A percentile compares a stretch with the other conserved stretches of the same genome.
Evolutionary conservation across 2,797 vertebrate genomes (phyloP).

Genomic region (Gorsachius magnificus): DNA sequence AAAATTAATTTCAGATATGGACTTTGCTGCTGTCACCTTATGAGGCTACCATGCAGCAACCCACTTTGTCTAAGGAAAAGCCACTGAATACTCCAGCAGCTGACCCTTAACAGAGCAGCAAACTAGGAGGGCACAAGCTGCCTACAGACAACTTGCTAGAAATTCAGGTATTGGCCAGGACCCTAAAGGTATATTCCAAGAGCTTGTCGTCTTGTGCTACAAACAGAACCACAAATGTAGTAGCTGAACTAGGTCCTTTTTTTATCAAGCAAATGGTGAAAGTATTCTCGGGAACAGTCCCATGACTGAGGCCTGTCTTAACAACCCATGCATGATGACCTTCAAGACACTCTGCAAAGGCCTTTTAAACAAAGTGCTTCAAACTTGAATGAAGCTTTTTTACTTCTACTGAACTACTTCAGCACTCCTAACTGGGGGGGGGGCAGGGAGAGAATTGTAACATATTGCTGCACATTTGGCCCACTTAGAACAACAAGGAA

Average conservation of each 20-base stretch:
- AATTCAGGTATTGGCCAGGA: neutral
- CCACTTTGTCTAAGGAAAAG: neutral
- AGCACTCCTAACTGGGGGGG: neutral
- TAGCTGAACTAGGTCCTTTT: constrained; percentile 21
- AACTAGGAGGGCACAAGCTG: neutral
- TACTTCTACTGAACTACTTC: neutral
- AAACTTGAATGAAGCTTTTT: constrained; percentile 43
- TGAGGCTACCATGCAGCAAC: neutral
- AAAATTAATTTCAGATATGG: neutral
- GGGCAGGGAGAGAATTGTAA: neutral
- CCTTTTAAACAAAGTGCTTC: constrained; percentile 31
- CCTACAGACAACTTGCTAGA: neutral
- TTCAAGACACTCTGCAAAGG: constrained; percentile 19
- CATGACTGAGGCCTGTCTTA: constrained; percentile 56
- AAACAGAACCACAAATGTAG: neutral
- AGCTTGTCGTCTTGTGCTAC: neutral
- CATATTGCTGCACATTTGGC: neutral
- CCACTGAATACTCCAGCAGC: neutral
- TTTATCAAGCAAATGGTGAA: constrained; percentile 46
- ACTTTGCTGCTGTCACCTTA: neutral
- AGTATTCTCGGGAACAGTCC: constrained; percentile 39
- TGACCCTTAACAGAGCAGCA: neutral
- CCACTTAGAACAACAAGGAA: neutral
- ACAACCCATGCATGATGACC: constrained; percentile 54
- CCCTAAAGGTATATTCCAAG: neutral